A percentile compares a stretch with the other conserved stretches of the same genome.
phyloP scores from a whole-genome alignment of 2,888 invertebrate species.

The Polyploca ridens region DNA sequence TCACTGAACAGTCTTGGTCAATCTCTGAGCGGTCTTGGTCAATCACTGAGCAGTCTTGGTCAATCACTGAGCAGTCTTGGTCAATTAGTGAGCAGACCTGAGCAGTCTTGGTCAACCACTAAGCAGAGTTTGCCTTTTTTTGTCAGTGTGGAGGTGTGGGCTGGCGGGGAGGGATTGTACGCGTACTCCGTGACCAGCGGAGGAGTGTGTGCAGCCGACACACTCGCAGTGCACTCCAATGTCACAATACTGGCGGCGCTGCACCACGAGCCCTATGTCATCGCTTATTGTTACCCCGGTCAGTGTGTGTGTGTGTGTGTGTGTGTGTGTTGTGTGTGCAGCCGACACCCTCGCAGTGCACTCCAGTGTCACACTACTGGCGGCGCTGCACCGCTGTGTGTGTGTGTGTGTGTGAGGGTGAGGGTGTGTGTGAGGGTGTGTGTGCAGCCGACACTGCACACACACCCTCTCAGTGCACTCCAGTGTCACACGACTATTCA shows the following conservation, averaged over 20 bases:
- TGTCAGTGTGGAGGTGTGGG: slow-evolving; percentile 93
- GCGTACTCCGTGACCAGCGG: slow-evolving; percentile 90
- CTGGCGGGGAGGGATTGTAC: slow-evolving; percentile 93
- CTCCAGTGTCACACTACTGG: slow-evolving; percentile 87
- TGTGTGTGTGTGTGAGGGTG: no score
- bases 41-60: no score
- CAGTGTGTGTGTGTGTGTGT: slow-evolving; percentile 8
- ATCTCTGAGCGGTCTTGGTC: no score
- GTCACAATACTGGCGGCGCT: slow-evolving; percentile 87
- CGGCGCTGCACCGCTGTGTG: slow-evolving; percentile 82
- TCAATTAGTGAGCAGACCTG: no score
- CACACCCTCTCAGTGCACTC: slow-evolving; percentile 84
- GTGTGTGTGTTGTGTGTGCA: slow-evolving; percentile 80
- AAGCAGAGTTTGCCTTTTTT: no score
- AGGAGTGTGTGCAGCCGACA: slow-evolving; percentile 90
- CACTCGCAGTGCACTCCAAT: slow-evolving; percentile 86
- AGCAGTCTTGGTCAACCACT: no score
- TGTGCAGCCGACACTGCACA: slow-evolving; percentile 91
- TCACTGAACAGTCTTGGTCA: no score
- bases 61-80: no score
- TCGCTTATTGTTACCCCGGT: slow-evolving; percentile 94
- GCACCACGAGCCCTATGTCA: slow-evolving; percentile 84
- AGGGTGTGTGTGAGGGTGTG: slow-evolving; percentile 61
- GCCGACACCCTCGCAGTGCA: slow-evolving; percentile 87
- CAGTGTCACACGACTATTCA: slow-evolving; percentile 88